Evolutionary conservation across 1,140 invertebrate genomes (phyloP).

Genomic region (Micrasema minimum): DNA sequence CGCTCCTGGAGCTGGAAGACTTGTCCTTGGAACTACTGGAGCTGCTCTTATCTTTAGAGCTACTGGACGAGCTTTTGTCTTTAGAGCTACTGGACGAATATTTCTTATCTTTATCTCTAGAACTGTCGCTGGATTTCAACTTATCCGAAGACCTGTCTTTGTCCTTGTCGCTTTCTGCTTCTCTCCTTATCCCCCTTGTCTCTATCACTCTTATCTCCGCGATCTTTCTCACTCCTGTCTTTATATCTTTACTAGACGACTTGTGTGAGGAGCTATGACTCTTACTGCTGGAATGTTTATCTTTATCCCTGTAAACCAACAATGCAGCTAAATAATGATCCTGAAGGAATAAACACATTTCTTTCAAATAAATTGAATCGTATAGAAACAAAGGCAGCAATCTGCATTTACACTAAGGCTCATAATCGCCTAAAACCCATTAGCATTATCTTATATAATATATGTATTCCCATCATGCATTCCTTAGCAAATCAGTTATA

Average conservation of each 20-base stretch:
- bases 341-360: not conserved
- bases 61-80: constrained; percentile 55
- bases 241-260: constrained; percentile 73
- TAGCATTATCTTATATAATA: too few species aligned
- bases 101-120: constrained; percentile 68
- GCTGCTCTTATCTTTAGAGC: constrained; percentile 44
- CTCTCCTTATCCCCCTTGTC: constrained; percentile 68
- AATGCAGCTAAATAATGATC: not conserved
- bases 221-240: constrained; percentile 62
- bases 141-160: constrained; percentile 62
- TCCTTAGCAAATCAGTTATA: too few species aligned
- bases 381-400: too few species aligned
- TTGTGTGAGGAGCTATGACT: constrained; percentile 72
- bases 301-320: constrained; percentile 62
- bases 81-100: constrained; percentile 48
- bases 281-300: constrained; percentile 67
- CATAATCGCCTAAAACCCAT: too few species aligned
- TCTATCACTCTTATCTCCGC: constrained; percentile 64
- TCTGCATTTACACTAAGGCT: too few species aligned
- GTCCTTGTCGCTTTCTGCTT: constrained; percentile 64
- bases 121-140: constrained; percentile 58
- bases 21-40: constrained; percentile 60
- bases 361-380: too few species aligned
- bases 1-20: constrained; percentile 60
- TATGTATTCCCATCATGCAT: too few species aligned